Conservation (phyloP, 2,888 invertebrate species). For the Vesta saturnalis region DNA sequence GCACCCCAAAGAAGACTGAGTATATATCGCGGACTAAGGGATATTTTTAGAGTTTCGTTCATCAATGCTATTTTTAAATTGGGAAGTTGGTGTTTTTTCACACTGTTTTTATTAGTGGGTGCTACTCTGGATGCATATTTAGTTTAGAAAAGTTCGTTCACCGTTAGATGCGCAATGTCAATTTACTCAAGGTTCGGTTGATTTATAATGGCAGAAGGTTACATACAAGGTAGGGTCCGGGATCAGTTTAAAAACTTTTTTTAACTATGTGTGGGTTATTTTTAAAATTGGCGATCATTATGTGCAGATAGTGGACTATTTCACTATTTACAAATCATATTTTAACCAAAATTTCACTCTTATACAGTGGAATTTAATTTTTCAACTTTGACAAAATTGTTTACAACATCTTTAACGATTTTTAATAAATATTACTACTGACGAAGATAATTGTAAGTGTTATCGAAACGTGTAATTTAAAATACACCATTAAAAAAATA, state of each 20-base stretch:
- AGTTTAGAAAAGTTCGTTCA: constrained; percentile 50
- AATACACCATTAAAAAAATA: too few species aligned
- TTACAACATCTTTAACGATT: too few species aligned
- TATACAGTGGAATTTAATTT: too few species aligned
- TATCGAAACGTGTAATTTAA: too few species aligned
- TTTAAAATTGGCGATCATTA: too few species aligned
- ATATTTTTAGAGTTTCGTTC: constrained; percentile 58
- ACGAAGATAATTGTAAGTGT: too few species aligned
- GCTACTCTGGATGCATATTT: constrained; percentile 39
- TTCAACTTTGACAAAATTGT: too few species aligned
- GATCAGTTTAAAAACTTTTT: neutral
- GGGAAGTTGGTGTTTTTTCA: constrained; percentile 56
- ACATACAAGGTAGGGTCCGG: constrained; percentile 10
- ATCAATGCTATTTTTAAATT: constrained; percentile 56
- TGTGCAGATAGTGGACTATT: too few species aligned
- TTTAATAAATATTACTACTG: too few species aligned
- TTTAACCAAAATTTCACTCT: too few species aligned
- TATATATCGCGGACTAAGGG: constrained; percentile 45
- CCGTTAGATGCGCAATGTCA: constrained; percentile 46
- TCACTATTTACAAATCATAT: too few species aligned
- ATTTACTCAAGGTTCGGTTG: constrained; percentile 38
- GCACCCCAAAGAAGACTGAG: constrained; percentile 46
- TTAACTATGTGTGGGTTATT: neutral
- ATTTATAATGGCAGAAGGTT: constrained; percentile 32
- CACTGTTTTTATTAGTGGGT: constrained; percentile 48